These are phyloP conservation scores for Phyllotreta cruciferae DNA, from an alignment of 2,888 invertebrate genomes.

Conservation along the genomic window DNA sequence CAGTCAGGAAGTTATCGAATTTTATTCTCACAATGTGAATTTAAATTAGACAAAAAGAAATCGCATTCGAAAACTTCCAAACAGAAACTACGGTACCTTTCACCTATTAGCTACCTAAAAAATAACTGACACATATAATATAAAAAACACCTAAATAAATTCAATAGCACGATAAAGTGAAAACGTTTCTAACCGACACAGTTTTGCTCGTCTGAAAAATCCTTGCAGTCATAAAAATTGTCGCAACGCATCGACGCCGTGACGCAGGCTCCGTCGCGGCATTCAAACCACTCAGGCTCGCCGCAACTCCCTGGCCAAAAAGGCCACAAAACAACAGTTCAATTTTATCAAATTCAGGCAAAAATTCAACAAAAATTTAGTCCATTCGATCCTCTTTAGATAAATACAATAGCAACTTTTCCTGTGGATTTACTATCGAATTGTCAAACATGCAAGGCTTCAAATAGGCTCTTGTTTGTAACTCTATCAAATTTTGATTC, in stretches of 20 bases:
- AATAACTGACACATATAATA: constrained; percentile 19
- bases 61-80: constrained; percentile 16
- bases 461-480: too few species aligned
- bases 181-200: constrained; percentile 70
- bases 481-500: too few species aligned
- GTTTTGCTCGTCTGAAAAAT: constrained; percentile 90
- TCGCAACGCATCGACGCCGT: constrained; percentile 81
- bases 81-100: not conserved
- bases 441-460: not conserved
- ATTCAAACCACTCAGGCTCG: constrained; percentile 64
- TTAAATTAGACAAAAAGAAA: too few species aligned
- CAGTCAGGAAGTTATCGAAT: constrained; percentile 8
- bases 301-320: constrained; percentile 60
- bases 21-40: not conserved
- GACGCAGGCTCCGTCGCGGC: constrained; percentile 77
- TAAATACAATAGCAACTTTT: not conserved
- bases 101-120: constrained; percentile 31
- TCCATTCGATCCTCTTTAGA: constrained; percentile 1
- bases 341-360: not conserved
- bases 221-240: constrained; percentile 88
- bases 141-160: constrained; percentile 35
- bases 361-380: too few species aligned
- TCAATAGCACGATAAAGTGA: constrained; percentile 43
- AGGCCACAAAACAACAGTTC: constrained; percentile 51
- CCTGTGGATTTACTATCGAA: not conserved